Base-by-base conservation (phyloP, 2,113 vertebrate species). In the Trematomus loennbergii region DNA sequence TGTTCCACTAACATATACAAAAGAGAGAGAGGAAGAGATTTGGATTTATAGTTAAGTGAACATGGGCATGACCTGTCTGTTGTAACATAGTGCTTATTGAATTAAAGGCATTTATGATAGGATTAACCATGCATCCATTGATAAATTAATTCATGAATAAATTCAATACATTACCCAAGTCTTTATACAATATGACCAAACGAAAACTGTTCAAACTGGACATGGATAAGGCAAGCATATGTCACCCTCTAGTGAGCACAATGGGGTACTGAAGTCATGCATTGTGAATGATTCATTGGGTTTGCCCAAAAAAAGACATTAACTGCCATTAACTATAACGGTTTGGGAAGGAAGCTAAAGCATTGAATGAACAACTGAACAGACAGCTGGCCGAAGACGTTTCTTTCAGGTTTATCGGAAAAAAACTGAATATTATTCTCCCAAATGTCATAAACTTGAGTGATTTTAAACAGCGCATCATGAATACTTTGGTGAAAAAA, bases 1-100 rank as follows among this genome's bases (percentile, higher is more conserved):
- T 0, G 92, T 94, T 43, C 92, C 96, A 71, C 98, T 98, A 82
- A n/a, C 61, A 61, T 13, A 64, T 40, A 68, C 22, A 55, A 5
- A 57, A 64, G 40, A 69, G 29, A 53, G 12, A 68, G 46, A 69
- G 11, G 76, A 33, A 72, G 4, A 72, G 3, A 75, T 7, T 17
- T 16, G 57, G 9, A 66, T 45, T 59, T 61, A 50, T 9, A 78
- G 17, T 59, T 18, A 22, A 29, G 36, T 75, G 16, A 57, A 43
- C 43, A 12, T 22, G 0, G 10, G 7, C 54, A 43, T 22, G 16
- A 63, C 11, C 5, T 40, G 48, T 29, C 6, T 18, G 16, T 33
- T 46, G 12, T 15, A 6, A 45, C 17, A 60, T 29, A 33, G 6
- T 40, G 5, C 12, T 57, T 5, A 11, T 4, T 71, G 5, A 65